These are phyloP conservation scores for Exephanes ischioxanthus DNA, from an alignment of 2,888 invertebrate species.

Conservation along the genomic window DNA sequence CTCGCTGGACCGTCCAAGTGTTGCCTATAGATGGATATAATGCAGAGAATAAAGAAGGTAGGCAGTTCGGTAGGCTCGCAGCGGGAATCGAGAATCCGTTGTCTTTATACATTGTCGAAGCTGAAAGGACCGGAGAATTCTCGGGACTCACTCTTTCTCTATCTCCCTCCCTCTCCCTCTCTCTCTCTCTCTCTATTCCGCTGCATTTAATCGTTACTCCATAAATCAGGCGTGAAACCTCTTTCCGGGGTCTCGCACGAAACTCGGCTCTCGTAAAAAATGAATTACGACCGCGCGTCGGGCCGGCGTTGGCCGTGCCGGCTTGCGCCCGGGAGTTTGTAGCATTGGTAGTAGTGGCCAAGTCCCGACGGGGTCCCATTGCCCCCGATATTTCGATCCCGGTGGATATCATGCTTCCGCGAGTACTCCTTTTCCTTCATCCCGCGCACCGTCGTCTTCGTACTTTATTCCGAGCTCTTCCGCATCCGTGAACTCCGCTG, in stretches of 20 bases:
- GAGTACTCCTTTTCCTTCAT: background rate
- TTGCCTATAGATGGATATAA: constrained; percentile 60
- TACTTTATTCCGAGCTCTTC: constrained; percentile 2
- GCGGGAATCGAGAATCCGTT: constrained; percentile 59
- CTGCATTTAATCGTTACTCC: constrained; percentile 73
- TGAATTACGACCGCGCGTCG: constrained; percentile 71
- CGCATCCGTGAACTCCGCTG: background rate
- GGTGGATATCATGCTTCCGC: constrained; percentile 26
- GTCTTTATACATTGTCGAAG: constrained; percentile 70
- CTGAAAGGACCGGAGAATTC: constrained; percentile 55
- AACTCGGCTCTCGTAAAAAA: constrained; percentile 73
- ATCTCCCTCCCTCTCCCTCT: too few relatives aligned
- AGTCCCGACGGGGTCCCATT: constrained; percentile 53
- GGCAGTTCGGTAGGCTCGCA: constrained; percentile 28
- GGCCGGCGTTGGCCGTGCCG: constrained; percentile 42
- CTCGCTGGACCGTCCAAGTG: constrained; percentile 41
- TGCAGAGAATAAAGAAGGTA: constrained; percentile 26
- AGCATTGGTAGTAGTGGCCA: constrained; percentile 36
- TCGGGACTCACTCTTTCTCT: constrained; percentile 38
- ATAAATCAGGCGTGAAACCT: constrained; percentile 72
- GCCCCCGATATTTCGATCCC: constrained; percentile 47
- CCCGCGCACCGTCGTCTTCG: constrained; percentile 6
- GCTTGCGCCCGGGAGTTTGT: constrained; percentile 25
- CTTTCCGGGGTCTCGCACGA: constrained; percentile 72
- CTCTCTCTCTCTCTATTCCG: constrained; percentile 62